Evolutionary conservation across 2,113 vertebrate species (phyloP).

Genomic region (Rousettus leschenaultii): DNA sequence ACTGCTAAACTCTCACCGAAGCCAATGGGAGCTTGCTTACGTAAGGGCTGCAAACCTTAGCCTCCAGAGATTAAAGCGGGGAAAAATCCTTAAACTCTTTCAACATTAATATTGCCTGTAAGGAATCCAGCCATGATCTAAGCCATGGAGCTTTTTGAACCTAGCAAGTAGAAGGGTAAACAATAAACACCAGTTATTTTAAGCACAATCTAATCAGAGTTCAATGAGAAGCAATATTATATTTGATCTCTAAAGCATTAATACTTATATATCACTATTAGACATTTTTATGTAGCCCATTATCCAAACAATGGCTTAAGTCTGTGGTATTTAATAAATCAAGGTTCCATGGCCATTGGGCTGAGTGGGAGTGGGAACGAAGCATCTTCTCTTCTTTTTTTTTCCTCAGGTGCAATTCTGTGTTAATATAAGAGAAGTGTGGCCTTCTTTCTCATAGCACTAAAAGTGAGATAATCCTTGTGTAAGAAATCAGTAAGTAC

Average conservation of each 20-base stretch:
- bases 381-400: constrained; percentile 4
- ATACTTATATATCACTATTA: constrained; percentile 64
- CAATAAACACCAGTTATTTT: constrained; percentile 74
- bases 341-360: constrained; percentile 32
- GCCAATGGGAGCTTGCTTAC: constrained; percentile 69
- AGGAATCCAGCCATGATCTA: constrained; percentile 59
- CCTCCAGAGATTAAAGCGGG: constrained; percentile 49
- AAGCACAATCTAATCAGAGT: constrained; percentile 73
- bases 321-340: constrained; percentile 76
- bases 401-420: constrained; percentile 78
- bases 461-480: constrained; percentile 91
- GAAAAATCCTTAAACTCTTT: constrained; percentile 67
- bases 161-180: constrained; percentile 72
- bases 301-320: constrained; percentile 73
- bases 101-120: constrained; percentile 64
- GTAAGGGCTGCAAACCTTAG: constrained; percentile 50
- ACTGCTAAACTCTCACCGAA: constrained; percentile 51
- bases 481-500: constrained; percentile 90
- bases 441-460: constrained; percentile 86
- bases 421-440: constrained; percentile 85
- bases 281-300: constrained; percentile 64
- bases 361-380: constrained; percentile 42
- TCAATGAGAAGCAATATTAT: constrained; percentile 74
- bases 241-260: constrained; percentile 75
- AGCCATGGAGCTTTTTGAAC: constrained; percentile 64